phyloP scores from a whole-genome alignment of 2,113 vertebrate species.

The Pelodiscus sinensis region DNA sequence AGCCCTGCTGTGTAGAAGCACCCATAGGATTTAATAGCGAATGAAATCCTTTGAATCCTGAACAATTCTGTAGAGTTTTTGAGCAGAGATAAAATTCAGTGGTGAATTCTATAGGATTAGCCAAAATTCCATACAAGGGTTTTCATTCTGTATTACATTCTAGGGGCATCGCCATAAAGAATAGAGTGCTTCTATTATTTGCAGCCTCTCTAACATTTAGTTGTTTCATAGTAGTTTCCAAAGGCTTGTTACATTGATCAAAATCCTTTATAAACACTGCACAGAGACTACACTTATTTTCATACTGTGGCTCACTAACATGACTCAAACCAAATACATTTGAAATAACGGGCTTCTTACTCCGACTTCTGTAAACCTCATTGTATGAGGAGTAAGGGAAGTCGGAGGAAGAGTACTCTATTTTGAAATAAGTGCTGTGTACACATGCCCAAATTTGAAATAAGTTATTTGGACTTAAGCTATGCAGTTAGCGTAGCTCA shows the following conservation, averaged over 20 bases:
- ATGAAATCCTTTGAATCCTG: background rate
- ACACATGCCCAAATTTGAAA: too few relatives aligned
- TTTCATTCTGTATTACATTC: background rate
- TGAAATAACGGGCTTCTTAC: too few relatives aligned
- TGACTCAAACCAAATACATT: background rate
- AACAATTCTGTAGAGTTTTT: background rate
- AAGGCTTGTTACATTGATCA: background rate
- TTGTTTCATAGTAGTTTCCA: background rate
- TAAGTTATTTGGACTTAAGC: too few relatives aligned
- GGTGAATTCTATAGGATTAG: background rate
- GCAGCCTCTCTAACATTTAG: background rate
- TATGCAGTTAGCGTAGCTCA: too few relatives aligned
- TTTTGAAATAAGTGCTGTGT: too few relatives aligned
- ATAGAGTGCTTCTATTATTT: background rate
- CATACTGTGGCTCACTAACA: background rate
- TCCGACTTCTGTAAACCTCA: too few relatives aligned
- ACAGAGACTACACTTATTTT: background rate
- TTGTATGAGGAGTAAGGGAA: too few relatives aligned
- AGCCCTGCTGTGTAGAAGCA: too few relatives aligned
- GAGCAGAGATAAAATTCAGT: background rate
- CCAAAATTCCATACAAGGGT: background rate
- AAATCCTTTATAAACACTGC: background rate
- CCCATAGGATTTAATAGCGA: background rate
- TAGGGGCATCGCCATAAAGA: background rate
- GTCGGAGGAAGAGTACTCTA: too few relatives aligned